Percentiles rank a stretch among this genome's conserved stretches.
These are phyloP conservation scores for Struthidea cinerea DNA, from an alignment of 2,113 vertebrate species.

Conservation along the genomic window DNA sequence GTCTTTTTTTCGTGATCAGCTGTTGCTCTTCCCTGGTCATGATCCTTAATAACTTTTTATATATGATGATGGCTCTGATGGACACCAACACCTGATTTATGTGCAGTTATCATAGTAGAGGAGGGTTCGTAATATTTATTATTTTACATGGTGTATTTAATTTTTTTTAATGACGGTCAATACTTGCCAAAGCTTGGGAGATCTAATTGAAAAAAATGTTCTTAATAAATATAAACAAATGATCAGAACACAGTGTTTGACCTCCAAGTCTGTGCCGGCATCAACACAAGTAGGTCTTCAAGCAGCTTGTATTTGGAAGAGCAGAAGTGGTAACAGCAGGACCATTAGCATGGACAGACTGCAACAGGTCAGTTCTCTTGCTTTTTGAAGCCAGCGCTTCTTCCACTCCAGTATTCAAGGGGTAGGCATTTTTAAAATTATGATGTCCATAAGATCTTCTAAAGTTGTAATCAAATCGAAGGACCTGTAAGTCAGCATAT, in stretches of 20 bases:
- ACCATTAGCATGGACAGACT: neutral
- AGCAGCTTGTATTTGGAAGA: neutral
- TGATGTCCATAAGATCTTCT: neutral
- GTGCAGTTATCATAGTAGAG: neutral
- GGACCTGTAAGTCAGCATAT: neutral
- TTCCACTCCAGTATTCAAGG: neutral
- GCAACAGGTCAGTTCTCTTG: neutral
- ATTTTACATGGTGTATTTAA: neutral
- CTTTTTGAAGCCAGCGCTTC: neutral
- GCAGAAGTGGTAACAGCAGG: conserved; percentile 6
- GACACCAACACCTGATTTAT: neutral
- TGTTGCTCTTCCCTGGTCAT: neutral
- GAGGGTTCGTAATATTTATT: neutral
- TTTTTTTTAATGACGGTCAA: neutral
- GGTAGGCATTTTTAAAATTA: neutral
- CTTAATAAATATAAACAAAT: neutral
- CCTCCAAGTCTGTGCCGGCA: neutral
- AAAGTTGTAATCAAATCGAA: neutral
- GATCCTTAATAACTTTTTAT: neutral
- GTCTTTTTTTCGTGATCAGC: neutral
- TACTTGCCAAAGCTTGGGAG: neutral
- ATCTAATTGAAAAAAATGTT: neutral
- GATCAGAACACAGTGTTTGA: neutral
- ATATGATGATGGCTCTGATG: neutral
- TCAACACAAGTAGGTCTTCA: neutral